Percentiles rank a stretch among this genome's conserved stretches.
phyloP scores from a whole-genome alignment of 2,113 vertebrate species.

The Mobula hypostoma region DNA sequence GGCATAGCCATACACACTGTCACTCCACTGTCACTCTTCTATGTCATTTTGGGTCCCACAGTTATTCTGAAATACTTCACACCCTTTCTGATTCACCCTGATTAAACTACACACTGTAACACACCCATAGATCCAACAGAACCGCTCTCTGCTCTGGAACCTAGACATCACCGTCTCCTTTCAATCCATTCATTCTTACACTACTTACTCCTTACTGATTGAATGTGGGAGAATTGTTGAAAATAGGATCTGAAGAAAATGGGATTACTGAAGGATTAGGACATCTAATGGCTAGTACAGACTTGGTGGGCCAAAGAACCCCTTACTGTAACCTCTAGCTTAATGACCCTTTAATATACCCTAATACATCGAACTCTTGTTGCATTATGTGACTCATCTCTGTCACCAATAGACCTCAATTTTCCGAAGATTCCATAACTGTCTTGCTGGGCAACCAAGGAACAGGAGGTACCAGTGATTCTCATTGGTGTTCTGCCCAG shows the following conservation, averaged over 20 bases:
- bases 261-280: no score
- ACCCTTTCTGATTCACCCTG: background rate
- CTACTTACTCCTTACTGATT: no score
- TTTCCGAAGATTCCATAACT: background rate
- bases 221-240: no score
- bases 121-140: background rate
- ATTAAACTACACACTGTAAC: background rate
- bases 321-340: no score
- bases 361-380: background rate
- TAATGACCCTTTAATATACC: no score
- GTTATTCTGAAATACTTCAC: background rate
- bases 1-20: background rate
- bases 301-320: no score
- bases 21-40: background rate
- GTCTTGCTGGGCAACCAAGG: background rate
- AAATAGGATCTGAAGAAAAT: no score
- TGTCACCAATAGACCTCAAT: background rate
- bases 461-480: background rate
- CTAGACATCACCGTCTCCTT: no score
- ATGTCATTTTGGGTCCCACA: background rate
- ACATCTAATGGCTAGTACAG: no score
- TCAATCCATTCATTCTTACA: no score
- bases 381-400: background rate
- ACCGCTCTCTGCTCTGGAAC: no score
- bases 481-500: background rate